Percentiles rank a stretch among this genome's conserved stretches.
phyloP scores from a whole-genome alignment of 2,113 vertebrate genomes.

The Alethe castanea region DNA sequence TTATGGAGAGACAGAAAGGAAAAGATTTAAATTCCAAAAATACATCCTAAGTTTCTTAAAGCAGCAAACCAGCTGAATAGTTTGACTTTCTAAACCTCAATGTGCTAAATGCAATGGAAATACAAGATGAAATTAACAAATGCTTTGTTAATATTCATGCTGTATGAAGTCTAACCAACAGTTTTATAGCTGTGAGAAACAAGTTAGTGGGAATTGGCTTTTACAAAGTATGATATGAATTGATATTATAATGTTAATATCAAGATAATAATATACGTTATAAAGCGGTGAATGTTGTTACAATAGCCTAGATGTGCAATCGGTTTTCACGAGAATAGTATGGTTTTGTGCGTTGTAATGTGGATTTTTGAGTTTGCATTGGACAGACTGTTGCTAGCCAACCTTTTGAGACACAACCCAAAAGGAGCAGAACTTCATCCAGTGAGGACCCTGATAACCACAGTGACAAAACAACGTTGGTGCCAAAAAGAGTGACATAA shows the following conservation, averaged over 20 bases:
- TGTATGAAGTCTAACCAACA: background rate
- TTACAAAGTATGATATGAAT: background rate
- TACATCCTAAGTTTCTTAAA: background rate
- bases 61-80: background rate
- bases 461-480: accelerated
- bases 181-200: background rate
- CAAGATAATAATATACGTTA: background rate
- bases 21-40: background rate
- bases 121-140: background rate
- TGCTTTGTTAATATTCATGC: background rate
- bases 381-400: background rate
- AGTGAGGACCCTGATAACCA: background rate
- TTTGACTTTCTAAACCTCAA: background rate
- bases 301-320: background rate
- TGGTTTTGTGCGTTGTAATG: background rate
- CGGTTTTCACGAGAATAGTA: background rate
- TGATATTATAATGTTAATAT: background rate
- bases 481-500: no score
- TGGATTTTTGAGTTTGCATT: background rate
- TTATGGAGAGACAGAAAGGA: background rate
- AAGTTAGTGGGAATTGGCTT: background rate
- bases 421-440: background rate
- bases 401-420: background rate
- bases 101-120: background rate
- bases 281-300: background rate